Evolutionary conservation across 2,888 invertebrate genomes (phyloP).

Genomic region (Arge pagana): DNA sequence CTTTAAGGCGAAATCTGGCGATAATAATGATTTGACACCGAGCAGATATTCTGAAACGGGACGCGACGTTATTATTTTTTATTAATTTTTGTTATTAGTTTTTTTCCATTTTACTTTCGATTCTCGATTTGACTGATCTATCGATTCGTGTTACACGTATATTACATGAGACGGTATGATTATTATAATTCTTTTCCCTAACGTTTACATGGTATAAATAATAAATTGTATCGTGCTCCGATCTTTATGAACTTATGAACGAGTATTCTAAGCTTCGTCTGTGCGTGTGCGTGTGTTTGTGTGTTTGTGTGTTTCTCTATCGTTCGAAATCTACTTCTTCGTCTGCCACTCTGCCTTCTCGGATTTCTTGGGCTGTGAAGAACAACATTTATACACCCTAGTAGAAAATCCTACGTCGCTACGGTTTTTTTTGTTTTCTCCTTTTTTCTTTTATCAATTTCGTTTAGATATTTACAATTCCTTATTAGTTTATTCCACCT

Average conservation of each 20-base stretch:
- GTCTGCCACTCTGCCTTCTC: constrained; percentile 77
- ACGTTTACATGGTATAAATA: constrained; percentile 7
- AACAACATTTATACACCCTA: constrained; percentile 56
- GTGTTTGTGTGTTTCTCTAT: constrained; percentile 6
- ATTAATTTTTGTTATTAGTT: neutral
- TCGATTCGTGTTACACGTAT: too few species aligned
- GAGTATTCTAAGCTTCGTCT: neutral
- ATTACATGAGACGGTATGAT: neutral
- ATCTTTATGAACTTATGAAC: constrained; percentile 14
- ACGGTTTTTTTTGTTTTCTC: neutral
- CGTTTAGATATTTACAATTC: too few species aligned
- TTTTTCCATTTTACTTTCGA: neutral
- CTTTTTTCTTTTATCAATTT: neutral
- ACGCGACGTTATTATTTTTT: neutral
- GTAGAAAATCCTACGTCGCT: constrained; percentile 39
- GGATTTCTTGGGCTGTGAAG: constrained; percentile 75
- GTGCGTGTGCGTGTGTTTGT: neutral
- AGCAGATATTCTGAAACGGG: too few species aligned
- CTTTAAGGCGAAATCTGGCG: too few species aligned
- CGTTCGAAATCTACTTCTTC: constrained; percentile 61
- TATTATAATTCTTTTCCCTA: neutral
- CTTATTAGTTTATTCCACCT: too few species aligned
- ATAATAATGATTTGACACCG: too few species aligned
- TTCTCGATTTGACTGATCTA: neutral
- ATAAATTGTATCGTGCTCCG: too few species aligned